phyloP scores from a whole-genome alignment of 2,797 vertebrate genomes.

The Enoplosus armatus region DNA sequence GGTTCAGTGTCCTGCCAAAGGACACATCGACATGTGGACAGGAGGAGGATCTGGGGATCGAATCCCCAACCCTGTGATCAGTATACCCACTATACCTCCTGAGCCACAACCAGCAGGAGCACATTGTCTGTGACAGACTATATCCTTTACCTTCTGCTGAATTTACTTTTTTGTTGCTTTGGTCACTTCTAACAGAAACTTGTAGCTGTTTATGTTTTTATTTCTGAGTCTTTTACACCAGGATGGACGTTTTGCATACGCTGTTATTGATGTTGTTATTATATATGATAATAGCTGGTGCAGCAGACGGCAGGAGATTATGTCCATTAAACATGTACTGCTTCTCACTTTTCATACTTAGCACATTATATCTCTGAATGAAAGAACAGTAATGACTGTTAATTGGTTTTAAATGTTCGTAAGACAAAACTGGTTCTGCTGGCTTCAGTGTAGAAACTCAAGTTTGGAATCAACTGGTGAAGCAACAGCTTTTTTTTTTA shows the following conservation, averaged over 20 bases:
- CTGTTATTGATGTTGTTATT: not conserved
- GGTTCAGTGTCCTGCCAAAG: no score
- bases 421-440: not conserved
- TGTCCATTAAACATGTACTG: no score
- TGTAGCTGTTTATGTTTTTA: not conserved
- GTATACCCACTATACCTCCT: no score
- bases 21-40: no score
- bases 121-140: no score
- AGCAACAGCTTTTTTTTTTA: constrained; percentile 12
- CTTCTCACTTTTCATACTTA: not conserved
- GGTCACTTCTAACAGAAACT: not conserved
- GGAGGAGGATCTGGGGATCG: no score
- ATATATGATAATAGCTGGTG: no score
- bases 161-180: not conserved
- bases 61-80: no score
- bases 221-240: not conserved
- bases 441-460: not conserved
- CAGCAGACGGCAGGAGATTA: no score
- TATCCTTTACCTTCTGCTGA: not conserved
- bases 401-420: not conserved
- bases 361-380: not conserved
- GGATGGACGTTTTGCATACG: not conserved
- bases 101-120: no score
- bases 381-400: not conserved
- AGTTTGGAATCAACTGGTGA: not conserved